Evolutionary conservation across 2,888 invertebrate genomes (phyloP).

Genomic region (Antheraea assamensis): DNA sequence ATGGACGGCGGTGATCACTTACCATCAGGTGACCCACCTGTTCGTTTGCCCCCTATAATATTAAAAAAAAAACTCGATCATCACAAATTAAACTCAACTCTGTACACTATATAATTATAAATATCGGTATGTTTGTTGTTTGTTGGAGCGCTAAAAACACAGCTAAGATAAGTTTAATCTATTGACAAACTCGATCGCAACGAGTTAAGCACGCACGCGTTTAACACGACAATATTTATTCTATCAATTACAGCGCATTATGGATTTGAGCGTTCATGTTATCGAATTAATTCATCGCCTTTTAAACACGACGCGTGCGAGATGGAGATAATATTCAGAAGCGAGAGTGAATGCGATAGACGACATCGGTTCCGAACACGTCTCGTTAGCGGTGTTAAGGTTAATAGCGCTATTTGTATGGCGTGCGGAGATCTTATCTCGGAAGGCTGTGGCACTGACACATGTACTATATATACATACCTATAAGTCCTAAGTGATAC

Average conservation of each 20-base stretch:
- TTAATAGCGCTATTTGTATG: conserved; percentile 77
- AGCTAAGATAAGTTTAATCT: neutral
- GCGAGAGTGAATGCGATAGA: conserved; percentile 33
- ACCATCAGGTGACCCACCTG: too few relatives aligned
- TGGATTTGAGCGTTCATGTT: conserved; percentile 47
- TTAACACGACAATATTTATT: conserved; percentile 50
- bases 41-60: too few relatives aligned
- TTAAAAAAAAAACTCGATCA: too few relatives aligned
- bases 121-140: neutral
- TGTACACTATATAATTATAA: too few relatives aligned
- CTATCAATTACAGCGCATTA: conserved; percentile 67
- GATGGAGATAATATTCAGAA: conserved; percentile 33
- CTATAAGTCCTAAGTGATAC: neutral
- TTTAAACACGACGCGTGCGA: conserved; percentile 49
- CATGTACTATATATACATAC: conserved; percentile 6
- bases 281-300: conserved; percentile 67
- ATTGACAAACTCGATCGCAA: conserved; percentile 1
- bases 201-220: conserved; percentile 4
- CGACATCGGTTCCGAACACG: conserved; percentile 54
- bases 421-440: conserved; percentile 66
- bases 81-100: too few relatives aligned
- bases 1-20: too few relatives aligned
- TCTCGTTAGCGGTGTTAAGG: conserved; percentile 69
- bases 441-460: conserved; percentile 47
- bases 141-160: neutral